A percentile compares a stretch with the other conserved stretches of the same genome.
phyloP scores from a whole-genome alignment of 2,113 vertebrate genomes.

The Catagonus wagneri region DNA sequence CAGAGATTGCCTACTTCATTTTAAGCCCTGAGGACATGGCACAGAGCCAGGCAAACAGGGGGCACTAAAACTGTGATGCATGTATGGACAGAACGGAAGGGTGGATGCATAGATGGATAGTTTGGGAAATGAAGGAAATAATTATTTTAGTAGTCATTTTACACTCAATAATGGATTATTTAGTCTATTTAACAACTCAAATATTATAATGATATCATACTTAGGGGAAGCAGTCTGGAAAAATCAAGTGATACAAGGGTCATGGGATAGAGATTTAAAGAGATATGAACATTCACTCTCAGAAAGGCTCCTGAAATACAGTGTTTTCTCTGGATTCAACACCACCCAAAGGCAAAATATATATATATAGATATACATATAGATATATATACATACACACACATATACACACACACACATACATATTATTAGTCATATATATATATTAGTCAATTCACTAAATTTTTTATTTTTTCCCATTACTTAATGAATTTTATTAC shows the following conservation, averaged over 20 bases:
- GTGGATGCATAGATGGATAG: background rate
- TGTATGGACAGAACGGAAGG: background rate
- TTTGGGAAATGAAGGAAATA: background rate
- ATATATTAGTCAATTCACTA: background rate
- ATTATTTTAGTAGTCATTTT: slow-evolving; percentile 1
- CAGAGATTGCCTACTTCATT: background rate
- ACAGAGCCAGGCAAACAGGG: background rate
- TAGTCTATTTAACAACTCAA: background rate
- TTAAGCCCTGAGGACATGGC: background rate
- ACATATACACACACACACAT: no score
- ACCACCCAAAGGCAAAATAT: background rate
- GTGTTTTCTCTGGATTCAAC: background rate
- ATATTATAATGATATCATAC: background rate
- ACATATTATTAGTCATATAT: background rate
- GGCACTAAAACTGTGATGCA: background rate
- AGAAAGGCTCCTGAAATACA: background rate
- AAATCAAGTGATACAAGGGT: background rate
- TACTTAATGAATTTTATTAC: no score
- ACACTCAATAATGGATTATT: background rate
- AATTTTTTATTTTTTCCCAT: no score
- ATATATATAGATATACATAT: no score
- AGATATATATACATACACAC: no score
- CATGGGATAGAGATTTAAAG: background rate
- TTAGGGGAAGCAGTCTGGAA: background rate
- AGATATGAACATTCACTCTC: background rate